Percentiles rank a stretch among this genome's conserved stretches.
phyloP scores from a whole-genome alignment of 2,888 invertebrate species.

The Drosophila bunnanda region DNA sequence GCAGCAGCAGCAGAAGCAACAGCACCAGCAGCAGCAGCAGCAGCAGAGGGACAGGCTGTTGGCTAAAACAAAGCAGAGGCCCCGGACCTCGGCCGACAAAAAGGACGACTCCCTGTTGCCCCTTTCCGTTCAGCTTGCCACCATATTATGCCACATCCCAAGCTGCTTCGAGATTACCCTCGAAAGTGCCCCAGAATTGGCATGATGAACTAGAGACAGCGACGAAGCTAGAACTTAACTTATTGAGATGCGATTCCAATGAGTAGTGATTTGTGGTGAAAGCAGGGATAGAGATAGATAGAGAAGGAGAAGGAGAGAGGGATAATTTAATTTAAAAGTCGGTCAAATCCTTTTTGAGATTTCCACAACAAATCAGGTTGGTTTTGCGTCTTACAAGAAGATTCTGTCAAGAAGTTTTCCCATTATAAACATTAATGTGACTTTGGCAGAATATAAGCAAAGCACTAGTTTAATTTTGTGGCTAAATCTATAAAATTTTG shows the following conservation, averaged over 20 bases:
- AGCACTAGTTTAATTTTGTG: too few relatives aligned
- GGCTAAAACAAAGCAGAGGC: conserved; percentile 71
- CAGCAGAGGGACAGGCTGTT: conserved; percentile 47
- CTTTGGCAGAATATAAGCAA: too few relatives aligned
- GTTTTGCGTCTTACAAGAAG: not conserved
- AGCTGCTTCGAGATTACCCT: conserved; percentile 17
- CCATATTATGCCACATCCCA: conserved; percentile 12
- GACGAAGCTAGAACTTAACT: not conserved
- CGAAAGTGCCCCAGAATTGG: conserved; percentile 17
- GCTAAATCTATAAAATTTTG: not conserved
- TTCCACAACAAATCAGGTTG: not conserved
- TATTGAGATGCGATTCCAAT: conserved; percentile 1
- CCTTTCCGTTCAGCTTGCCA: not conserved
- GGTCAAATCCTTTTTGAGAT: not conserved
- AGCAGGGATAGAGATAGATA: not conserved
- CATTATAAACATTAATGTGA: too few relatives aligned
- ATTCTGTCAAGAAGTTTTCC: too few relatives aligned
- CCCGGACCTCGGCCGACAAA: conserved; percentile 42
- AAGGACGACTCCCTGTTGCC: conserved; percentile 43
- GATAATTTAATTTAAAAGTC: not conserved
- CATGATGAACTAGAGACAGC: conserved; percentile 9
- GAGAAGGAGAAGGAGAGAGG: too few relatives aligned
- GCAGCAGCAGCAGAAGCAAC: conserved; percentile 28
- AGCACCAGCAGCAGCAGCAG: conserved; percentile 5
- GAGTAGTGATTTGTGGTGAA: not conserved